Percentiles rank a stretch among this genome's conserved stretches.
These are phyloP conservation scores for Ptychoptera contaminata DNA, from an alignment of 2,888 invertebrate species.

Conservation along the genomic window DNA sequence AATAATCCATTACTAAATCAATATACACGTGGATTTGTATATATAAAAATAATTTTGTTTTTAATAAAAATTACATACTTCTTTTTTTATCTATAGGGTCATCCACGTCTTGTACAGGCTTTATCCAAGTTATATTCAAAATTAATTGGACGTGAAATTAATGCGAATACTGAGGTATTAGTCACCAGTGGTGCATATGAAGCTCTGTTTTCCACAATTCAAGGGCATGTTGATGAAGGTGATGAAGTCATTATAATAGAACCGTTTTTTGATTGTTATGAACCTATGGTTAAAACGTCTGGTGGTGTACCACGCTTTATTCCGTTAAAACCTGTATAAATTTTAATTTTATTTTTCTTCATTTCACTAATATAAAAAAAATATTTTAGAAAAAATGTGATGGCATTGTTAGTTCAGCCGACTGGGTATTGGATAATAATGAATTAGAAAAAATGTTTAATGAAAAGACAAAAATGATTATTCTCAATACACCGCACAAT, in stretches of 20 bases:
- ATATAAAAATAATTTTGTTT: slow-evolving; percentile 20
- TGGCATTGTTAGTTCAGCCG: slow-evolving; percentile 47
- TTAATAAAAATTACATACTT: not conserved
- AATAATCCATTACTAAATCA: slow-evolving; percentile 70
- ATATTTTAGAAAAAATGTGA: slow-evolving; percentile 19
- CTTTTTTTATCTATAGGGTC: too few species aligned
- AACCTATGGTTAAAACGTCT: slow-evolving; percentile 80
- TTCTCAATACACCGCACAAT: slow-evolving; percentile 97
- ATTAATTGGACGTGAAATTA: slow-evolving; percentile 55
- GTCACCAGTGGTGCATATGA: slow-evolving; percentile 92
- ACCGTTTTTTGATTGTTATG: slow-evolving; percentile 97
- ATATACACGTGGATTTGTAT: slow-evolving; percentile 88
- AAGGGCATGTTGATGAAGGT: slow-evolving; percentile 70
- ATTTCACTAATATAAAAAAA: slow-evolving; percentile 2
- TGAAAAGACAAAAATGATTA: slow-evolving; percentile 79
- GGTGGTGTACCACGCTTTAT: slow-evolving; percentile 80
- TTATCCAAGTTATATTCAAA: slow-evolving; percentile 73
- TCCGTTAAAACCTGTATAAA: slow-evolving; percentile 60
- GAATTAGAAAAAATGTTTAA: slow-evolving; percentile 72
- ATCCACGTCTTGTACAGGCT: slow-evolving; percentile 73
- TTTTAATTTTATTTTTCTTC: too few species aligned
- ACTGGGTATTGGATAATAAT: slow-evolving; percentile 75
- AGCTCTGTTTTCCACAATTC: slow-evolving; percentile 71
- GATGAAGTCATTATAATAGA: slow-evolving; percentile 95
- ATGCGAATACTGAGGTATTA: slow-evolving; percentile 72